Evolutionary conservation across 1,140 invertebrate species (phyloP), one percentile per base, ranked within the genome.

Genomic region (Agraylea sexmaculata): DNA sequence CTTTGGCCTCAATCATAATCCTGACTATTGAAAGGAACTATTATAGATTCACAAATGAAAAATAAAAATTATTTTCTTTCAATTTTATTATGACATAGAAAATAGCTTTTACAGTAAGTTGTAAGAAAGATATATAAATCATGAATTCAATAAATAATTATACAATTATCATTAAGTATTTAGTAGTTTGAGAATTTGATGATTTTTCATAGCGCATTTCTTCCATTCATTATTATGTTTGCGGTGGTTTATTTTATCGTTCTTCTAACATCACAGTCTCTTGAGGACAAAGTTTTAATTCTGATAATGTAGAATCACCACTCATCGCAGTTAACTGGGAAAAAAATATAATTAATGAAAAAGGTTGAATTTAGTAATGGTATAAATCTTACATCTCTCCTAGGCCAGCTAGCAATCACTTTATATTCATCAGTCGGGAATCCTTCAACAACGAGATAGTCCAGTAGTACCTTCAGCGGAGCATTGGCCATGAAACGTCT

Each of bases 231-330:
- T 19, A 17, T 8, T 6, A 35, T 37, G 12, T 21, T 36, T n/a
- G 34, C 16, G 25, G 16, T 41, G 30, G 34, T 20, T 41, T 32
- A 22, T 12, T 31, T 74, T 80, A 88, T 77, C 83, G 79, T 66
- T 91, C 87, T 64, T 93, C 87, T 49, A 94, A 64, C 63, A 89
- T 89, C 44, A 93, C 71, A 42, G 87, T 92, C 70, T 92, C 90
- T 74, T 93, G 88, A 39, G 87, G 81, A 69, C 73, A 88, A 40
- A 94, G 70, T 64, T 89, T 88, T 41, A 89, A 66, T 52, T 82
- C 74, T 60, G 78, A 71, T 41, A 94, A 64, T 37, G 85, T 86
- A 60, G 79, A 73, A 49, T 70, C 74, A 13, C 66, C 62, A 66
- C 88, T 79, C 56, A 88, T 68, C 25, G 74, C 69, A 43, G 87